phyloP scores from a whole-genome alignment of 2,888 invertebrate genomes.

The Phengaris alcon region DNA sequence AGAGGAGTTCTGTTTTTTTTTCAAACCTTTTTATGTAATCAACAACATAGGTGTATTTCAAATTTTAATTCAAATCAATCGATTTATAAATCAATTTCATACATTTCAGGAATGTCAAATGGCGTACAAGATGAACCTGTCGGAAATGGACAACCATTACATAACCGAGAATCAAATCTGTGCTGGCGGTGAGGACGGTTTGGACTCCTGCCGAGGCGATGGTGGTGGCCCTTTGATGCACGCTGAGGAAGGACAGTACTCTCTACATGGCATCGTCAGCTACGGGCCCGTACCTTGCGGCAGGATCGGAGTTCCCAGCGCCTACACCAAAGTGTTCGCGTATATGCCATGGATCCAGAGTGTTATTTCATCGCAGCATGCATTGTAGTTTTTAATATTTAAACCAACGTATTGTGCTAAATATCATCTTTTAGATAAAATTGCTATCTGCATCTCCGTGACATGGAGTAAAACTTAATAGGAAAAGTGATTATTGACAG shows the following conservation, averaged over 20 bases:
- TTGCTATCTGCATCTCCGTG: neutral
- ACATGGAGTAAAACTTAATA: neutral
- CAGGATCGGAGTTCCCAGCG: constrained; percentile 39
- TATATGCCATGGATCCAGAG: constrained; percentile 41
- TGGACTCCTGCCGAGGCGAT: constrained; percentile 83
- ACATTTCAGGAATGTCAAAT: constrained; percentile 38
- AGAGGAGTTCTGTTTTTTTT: neutral
- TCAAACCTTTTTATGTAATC: neutral
- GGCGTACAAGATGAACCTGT: constrained; percentile 34
- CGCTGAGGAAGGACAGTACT: constrained; percentile 35
- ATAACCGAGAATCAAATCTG: constrained; percentile 44
- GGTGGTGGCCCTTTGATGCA: constrained; percentile 83
- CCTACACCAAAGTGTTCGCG: constrained; percentile 41
- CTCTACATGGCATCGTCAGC: constrained; percentile 42
- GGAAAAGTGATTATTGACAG: neutral
- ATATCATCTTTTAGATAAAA: too few relatives aligned
- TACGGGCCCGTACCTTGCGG: constrained; percentile 41
- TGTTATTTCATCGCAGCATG: constrained; percentile 31
- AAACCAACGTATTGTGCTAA: too few relatives aligned
- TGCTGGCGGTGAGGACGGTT: constrained; percentile 68
- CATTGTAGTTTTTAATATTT: neutral
- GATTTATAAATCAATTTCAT: neutral
- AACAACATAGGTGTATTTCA: constrained; percentile 9
- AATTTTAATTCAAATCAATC: neutral
- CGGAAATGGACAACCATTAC: constrained; percentile 32